Evolutionary conservation across 2,888 invertebrate species (phyloP), one percentile per base, ranked within the genome.

Genomic region (Agriotes lineatus): DNA sequence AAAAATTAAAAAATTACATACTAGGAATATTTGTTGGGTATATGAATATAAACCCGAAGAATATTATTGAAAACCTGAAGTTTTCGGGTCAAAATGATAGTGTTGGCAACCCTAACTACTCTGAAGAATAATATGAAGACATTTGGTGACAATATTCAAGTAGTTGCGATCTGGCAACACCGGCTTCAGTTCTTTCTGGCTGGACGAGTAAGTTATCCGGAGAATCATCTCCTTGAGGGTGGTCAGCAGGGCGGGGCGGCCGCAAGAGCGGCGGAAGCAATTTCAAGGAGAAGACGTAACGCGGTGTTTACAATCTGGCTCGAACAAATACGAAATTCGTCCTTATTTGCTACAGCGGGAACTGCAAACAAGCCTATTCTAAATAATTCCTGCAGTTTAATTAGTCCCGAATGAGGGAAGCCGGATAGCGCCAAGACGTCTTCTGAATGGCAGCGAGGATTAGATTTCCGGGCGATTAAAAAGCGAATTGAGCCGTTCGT

Each of bases 231-330:
- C 30, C 5, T 33, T 20, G 25, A 6, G 35, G 48, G 50, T 48
- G n/a, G 61, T 61, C 61, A 52, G 50, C 60, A 50, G 52, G n/a
- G n/a, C n/a, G n/a, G n/a, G n/a, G n/a, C n/a, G n/a, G n/a, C n/a
- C n/a, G 54, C 54, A 63, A 63, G 63, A 50, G 56, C 44, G 25
- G 44, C 56, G 63, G 63, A 63, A 63, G 44, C 37, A 63, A 63
- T 63, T 63, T 56, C 30, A 30, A 50, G 63, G 44, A 50, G 45
- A 63, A 63, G 50, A 39, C 45, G 42, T 30, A 44, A 44, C 18
- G 18, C 30, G 16, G 22, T 52, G 48, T 54, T 62, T 62, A 56
- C 44, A 63, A 45, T 54, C 37, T 44, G 48, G 10, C 12, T 18
- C 20, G 19, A 48, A 25, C 48, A 33, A 52, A 52, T 52, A 52